Conservation (phyloP, 2,888 invertebrate species). For the Abscondita cerata region DNA sequence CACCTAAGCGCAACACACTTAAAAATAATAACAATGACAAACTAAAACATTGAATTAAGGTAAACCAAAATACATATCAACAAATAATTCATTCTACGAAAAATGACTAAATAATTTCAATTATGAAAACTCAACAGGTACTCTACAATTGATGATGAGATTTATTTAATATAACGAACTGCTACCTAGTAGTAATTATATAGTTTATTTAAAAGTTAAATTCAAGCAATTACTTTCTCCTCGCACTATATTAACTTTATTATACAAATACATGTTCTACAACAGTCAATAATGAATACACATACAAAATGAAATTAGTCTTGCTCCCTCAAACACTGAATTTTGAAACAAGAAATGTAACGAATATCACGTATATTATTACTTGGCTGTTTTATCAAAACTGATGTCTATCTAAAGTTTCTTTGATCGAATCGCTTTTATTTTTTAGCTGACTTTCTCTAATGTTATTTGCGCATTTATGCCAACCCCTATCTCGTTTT, state of each 20-base stretch:
- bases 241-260: neutral
- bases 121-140: too few species aligned
- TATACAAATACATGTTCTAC: conserved; percentile 10
- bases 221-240: neutral
- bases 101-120: too few species aligned
- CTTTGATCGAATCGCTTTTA: conserved; percentile 57
- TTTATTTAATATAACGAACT: neutral
- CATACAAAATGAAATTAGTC: conserved; percentile 13
- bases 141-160: neutral
- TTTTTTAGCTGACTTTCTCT: conserved; percentile 43
- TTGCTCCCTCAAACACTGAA: conserved; percentile 45
- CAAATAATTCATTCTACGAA: too few species aligned
- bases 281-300: too few species aligned
- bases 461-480: conserved; percentile 74
- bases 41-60: too few species aligned
- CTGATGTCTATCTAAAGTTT: conserved; percentile 50
- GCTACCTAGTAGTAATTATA: conserved; percentile 3
- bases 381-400: conserved; percentile 54
- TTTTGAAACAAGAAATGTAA: conserved; percentile 43
- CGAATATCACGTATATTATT: conserved; percentile 53
- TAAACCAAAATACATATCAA: too few species aligned
- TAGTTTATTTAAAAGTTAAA: conserved; percentile 9
- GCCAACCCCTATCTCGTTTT: conserved; percentile 79
- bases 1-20: too few species aligned
- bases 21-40: too few species aligned